Evolutionary conservation across 2,888 invertebrate genomes (phyloP).

Genomic region (Fissipunctia ypsillon): DNA sequence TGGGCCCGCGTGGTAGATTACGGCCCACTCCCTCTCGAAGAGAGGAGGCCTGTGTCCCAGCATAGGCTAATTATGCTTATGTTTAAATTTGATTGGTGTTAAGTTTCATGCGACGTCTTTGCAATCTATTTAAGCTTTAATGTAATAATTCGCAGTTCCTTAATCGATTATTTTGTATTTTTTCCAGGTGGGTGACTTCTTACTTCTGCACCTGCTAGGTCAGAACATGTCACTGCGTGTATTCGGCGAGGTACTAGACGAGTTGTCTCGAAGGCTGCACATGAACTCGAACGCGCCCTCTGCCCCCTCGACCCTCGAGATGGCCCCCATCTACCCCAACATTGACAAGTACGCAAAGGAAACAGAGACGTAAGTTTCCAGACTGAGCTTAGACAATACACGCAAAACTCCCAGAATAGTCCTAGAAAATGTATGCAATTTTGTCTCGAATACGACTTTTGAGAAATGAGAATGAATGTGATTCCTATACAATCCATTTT

Average conservation of each 20-base stretch:
- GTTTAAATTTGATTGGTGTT: not conserved
- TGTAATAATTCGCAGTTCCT: not conserved
- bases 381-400: slow-evolving; percentile 65
- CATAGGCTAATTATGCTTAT: too few species aligned
- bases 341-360: slow-evolving; percentile 95
- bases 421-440: slow-evolving; percentile 36
- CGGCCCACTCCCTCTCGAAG: too few species aligned
- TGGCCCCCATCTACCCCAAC: slow-evolving; percentile 96
- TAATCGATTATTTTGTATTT: not conserved
- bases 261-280: slow-evolving; percentile 93
- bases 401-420: slow-evolving; percentile 38
- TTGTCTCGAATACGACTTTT: slow-evolving; percentile 60
- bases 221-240: slow-evolving; percentile 96
- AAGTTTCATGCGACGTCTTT: not conserved
- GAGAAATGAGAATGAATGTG: slow-evolving; percentile 43
- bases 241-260: slow-evolving; percentile 95
- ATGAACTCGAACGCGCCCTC: slow-evolving; percentile 95
- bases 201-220: slow-evolving; percentile 95
- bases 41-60: too few species aligned
- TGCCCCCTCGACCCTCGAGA: slow-evolving; percentile 96
- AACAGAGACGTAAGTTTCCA: slow-evolving; percentile 93
- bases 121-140: not conserved
- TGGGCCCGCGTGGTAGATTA: too few species aligned
- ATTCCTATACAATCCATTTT: slow-evolving; percentile 63
- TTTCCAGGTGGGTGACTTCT: slow-evolving; percentile 95